These are phyloP conservation scores for Disparrhopalites patrizii DNA, from an alignment of 2,888 invertebrate species.

Conservation along the genomic window DNA sequence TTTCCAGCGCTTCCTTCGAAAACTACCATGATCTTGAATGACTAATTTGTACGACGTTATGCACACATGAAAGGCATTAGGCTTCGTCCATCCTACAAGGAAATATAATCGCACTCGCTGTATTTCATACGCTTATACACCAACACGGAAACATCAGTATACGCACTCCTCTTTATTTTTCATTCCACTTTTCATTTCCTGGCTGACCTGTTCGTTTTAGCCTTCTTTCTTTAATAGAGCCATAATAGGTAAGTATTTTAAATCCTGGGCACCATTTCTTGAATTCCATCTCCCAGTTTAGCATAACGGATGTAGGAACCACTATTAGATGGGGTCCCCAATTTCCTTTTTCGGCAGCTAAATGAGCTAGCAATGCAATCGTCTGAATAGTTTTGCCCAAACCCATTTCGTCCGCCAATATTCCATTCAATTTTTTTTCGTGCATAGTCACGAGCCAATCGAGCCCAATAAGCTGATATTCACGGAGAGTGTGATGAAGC, in stretches of 20 bases:
- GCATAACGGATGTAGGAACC: slow-evolving; percentile 98
- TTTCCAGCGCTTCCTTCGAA: slow-evolving; percentile 95
- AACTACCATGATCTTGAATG: slow-evolving; percentile 96
- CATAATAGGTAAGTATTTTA: slow-evolving; percentile 98
- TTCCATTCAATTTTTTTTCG: slow-evolving; percentile 86
- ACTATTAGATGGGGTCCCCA: slow-evolving; percentile 99
- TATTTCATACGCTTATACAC: not conserved
- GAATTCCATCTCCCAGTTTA: slow-evolving; percentile 99
- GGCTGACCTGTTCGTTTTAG: slow-evolving; percentile 74
- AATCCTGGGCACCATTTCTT: slow-evolving; percentile 99
- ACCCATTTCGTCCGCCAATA: slow-evolving; percentile 75
- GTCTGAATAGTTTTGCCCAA: slow-evolving; percentile 97
- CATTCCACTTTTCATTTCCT: no score
- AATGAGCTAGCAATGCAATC: slow-evolving; percentile 86
- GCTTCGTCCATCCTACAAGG: slow-evolving; percentile 83
- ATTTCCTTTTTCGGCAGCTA: slow-evolving; percentile 83
- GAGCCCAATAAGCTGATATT: slow-evolving; percentile 95
- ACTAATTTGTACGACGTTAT: slow-evolving; percentile 97
- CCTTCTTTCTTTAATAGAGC: slow-evolving; percentile 91
- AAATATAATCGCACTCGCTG: slow-evolving; percentile 1
- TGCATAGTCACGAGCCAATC: slow-evolving; percentile 97
- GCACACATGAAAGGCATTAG: slow-evolving; percentile 96
- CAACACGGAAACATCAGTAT: not conserved
- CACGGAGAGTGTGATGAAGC: slow-evolving; percentile 81
- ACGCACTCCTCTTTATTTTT: slow-evolving; percentile 12